These are phyloP conservation scores for Tauraco hartlaubi DNA, from an alignment of 2,797 vertebrate species.

Conservation along the genomic window DNA sequence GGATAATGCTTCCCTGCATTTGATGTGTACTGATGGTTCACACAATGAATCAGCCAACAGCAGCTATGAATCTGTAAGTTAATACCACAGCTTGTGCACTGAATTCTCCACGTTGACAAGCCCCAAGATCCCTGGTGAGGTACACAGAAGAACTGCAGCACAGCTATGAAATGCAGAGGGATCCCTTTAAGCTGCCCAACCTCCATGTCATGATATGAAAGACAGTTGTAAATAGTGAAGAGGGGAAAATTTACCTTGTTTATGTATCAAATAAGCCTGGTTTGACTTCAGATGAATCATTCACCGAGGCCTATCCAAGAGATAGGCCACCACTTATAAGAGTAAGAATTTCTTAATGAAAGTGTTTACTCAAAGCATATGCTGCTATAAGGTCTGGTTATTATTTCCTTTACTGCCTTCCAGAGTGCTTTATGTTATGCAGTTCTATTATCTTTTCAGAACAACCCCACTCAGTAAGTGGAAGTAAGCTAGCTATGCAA, in stretches of 20 bases:
- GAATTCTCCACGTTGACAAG: neutral
- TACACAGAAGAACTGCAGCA: neutral
- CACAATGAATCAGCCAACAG: neutral
- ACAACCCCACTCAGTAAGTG: neutral
- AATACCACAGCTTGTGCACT: neutral
- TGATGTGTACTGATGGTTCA: neutral
- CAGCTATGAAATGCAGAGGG: neutral
- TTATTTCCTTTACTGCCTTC: neutral
- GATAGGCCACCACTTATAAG: neutral
- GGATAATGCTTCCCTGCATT: neutral
- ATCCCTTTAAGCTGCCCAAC: neutral
- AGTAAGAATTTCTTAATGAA: neutral
- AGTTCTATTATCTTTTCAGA: neutral
- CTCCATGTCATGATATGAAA: neutral
- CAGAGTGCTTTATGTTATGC: neutral
- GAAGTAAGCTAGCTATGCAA: neutral
- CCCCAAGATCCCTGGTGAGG: neutral
- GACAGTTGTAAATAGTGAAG: accelerated
- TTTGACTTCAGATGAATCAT: neutral
- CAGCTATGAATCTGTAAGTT: neutral
- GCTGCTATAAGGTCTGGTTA: neutral
- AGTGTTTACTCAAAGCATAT: neutral
- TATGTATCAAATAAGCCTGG: neutral
- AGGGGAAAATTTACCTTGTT: neutral
- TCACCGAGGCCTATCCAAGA: accelerated